Evolutionary conservation across 2,888 invertebrate genomes (phyloP).

Genomic region (Drosophila koepferae): DNA sequence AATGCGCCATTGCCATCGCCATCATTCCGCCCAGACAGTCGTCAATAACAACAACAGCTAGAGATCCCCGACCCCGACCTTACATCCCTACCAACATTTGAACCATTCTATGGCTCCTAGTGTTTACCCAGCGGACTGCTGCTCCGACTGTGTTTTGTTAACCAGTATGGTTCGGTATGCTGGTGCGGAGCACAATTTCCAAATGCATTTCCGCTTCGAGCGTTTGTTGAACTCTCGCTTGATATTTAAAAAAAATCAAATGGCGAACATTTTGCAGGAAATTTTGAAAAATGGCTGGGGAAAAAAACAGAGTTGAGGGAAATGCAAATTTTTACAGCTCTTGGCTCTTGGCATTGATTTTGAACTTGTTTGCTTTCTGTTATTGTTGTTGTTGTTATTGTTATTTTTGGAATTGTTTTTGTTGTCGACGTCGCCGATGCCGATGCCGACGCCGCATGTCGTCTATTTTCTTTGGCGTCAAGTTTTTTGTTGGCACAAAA

Average conservation of each 20-base stretch:
- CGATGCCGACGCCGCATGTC: conserved; percentile 27
- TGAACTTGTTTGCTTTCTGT: conserved; percentile 55
- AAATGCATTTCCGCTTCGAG: conserved; percentile 74
- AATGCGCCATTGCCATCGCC: conserved; percentile 37
- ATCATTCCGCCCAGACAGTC: conserved; percentile 67
- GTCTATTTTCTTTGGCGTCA: conserved; percentile 57
- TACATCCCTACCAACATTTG: no score
- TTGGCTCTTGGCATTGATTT: conserved; percentile 78
- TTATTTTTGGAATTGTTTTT: conserved; percentile 15
- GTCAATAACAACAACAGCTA: conserved; percentile 71
- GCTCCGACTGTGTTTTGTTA: conserved; percentile 54
- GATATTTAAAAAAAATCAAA: conserved; percentile 68
- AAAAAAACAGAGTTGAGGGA: conserved; percentile 55
- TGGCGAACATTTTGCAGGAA: conserved; percentile 48
- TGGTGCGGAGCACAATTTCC: conserved; percentile 48
- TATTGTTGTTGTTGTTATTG: conserved; percentile 14
- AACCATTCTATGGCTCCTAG: conserved; percentile 5
- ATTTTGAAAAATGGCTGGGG: conserved; percentile 32
- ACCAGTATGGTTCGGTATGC: conserved; percentile 33
- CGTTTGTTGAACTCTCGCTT: conserved; percentile 66
- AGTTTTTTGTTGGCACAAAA: conserved; percentile 68
- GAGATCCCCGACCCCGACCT: background rate
- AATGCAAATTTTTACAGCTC: conserved; percentile 76
- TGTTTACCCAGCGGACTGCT: conserved; percentile 63
- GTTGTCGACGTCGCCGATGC: conserved; percentile 1